Base-by-base conservation (phyloP, 2,888 invertebrate genomes). In the Chorisops tibialis region DNA sequence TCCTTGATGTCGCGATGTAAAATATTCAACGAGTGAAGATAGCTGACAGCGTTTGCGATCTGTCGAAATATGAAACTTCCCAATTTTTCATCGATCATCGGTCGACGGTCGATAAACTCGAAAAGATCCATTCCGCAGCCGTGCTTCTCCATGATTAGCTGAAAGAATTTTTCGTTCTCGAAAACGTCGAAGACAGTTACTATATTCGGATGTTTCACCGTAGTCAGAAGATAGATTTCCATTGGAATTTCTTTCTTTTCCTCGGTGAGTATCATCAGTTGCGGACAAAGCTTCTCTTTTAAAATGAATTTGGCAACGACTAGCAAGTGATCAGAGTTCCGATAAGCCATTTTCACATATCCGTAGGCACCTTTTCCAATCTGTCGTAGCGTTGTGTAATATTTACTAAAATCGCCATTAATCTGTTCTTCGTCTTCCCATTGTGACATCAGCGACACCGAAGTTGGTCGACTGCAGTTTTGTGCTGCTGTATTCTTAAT, bases 91-190 rank as follows among this genome's bases (percentile, higher is more conserved):
- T 87, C 87, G 61, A 88, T 79, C 21, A 81, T 72, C 4, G 87
- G 87, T 35, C 84, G 79, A 0, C 87, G 79, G 68, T 89, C 88
- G 48, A 89, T 88, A 71, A 89, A 89, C 74, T 89, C 88, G 75
- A 89, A 89, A 64, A 89, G 76, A 72, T 89, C 89, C 86, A 89
- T 87, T 1, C 88, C 88, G 9, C 83, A 83, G 30, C 88, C 88
- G 72, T 88, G 87, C 69, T 87, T 87, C 73, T 87, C 87, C 88
- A 89, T 89, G 52, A 89, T 86, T 81, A 89, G 80, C 75, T 88
- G 87, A 71, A 85, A 85, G 73, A 85, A 87, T 64, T 83, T 81
- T 3, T 85, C 84, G 71, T 87, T 87, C 70, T 88, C 87, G 73
- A 81, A 87, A 45, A 85, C 83, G 70, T 87, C 87, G 43, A 87